A percentile compares a stretch with the other conserved stretches of the same genome.
Evolutionary conservation across 2,888 invertebrate species (phyloP).

Genomic region (Caenorhabditis becei): DNA sequence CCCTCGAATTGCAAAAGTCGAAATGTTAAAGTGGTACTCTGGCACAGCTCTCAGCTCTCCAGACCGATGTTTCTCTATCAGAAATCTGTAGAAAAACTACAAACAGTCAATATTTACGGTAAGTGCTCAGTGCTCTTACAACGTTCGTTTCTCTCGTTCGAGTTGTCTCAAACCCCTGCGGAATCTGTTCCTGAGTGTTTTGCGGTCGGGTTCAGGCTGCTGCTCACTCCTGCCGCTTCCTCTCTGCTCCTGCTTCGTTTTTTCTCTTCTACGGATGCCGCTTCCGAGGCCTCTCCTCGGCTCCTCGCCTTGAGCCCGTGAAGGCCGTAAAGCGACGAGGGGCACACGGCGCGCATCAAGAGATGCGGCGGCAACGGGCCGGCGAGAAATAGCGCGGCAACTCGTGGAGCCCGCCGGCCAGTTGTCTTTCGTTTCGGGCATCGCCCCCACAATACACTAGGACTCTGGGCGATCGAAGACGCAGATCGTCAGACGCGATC

Average conservation of each 20-base stretch:
- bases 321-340: slow-evolving; percentile 59
- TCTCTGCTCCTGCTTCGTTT: slow-evolving; percentile 32
- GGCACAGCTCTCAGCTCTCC: not conserved
- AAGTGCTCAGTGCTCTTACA: slow-evolving; percentile 7
- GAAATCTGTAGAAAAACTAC: slow-evolving; percentile 15
- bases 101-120: slow-evolving; percentile 45
- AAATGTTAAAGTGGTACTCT: slow-evolving; percentile 2
- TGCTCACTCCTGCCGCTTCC: slow-evolving; percentile 4
- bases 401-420: slow-evolving; percentile 51
- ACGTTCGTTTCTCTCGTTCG: not conserved
- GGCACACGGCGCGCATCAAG: slow-evolving; percentile 49
- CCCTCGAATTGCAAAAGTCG: not conserved
- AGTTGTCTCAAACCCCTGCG: slow-evolving; percentile 21
- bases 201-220: slow-evolving; percentile 53
- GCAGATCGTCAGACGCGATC: slow-evolving; percentile 32
- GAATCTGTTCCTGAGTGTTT: slow-evolving; percentile 39
- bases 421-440: slow-evolving; percentile 55
- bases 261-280: slow-evolving; percentile 45
- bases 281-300: slow-evolving; percentile 19
- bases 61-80: slow-evolving; percentile 17
- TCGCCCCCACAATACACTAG: slow-evolving; percentile 62
- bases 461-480: slow-evolving; percentile 40
- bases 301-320: slow-evolving; percentile 39
- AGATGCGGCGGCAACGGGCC: slow-evolving; percentile 24
- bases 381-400: slow-evolving; percentile 59